phyloP scores from a whole-genome alignment of 2,113 vertebrate genomes.

The Lophochroa leadbeateri region DNA sequence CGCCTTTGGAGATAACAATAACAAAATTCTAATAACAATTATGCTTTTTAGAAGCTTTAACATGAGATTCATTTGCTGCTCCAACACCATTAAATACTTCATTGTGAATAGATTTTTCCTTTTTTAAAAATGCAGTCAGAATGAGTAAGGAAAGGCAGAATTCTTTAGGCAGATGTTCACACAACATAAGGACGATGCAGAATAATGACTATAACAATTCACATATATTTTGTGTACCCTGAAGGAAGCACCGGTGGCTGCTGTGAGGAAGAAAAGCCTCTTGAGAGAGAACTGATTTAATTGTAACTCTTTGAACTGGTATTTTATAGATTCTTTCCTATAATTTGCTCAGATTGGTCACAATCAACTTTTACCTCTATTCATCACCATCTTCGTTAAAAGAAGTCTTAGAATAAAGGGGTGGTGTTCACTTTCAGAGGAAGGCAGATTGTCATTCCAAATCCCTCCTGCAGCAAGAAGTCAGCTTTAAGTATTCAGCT shows the following conservation, averaged over 20 bases:
- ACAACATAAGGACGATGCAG: background rate
- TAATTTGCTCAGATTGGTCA: background rate
- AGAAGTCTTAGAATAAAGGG: background rate
- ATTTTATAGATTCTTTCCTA: background rate
- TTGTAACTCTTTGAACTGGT: rapidly evolving
- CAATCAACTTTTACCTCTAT: background rate
- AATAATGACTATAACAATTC: background rate
- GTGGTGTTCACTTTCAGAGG: background rate
- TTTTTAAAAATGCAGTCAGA: background rate
- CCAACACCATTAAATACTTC: background rate
- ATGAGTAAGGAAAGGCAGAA: background rate
- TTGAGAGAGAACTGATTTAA: background rate
- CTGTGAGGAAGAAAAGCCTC: background rate
- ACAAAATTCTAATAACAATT: background rate
- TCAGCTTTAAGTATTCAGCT: background rate
- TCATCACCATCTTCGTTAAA: background rate
- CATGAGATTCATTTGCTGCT: background rate
- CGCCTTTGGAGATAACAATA: background rate
- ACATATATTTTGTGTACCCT: background rate
- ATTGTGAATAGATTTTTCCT: background rate
- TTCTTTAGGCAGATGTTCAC: background rate
- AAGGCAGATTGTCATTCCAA: background rate
- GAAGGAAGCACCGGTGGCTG: background rate
- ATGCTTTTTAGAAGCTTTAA: background rate
- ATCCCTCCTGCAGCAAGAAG: background rate